A percentile compares a stretch with the other conserved stretches of the same genome.
Conservation (phyloP, 1,140 invertebrate species). For the Plectus sambesii region DNA sequence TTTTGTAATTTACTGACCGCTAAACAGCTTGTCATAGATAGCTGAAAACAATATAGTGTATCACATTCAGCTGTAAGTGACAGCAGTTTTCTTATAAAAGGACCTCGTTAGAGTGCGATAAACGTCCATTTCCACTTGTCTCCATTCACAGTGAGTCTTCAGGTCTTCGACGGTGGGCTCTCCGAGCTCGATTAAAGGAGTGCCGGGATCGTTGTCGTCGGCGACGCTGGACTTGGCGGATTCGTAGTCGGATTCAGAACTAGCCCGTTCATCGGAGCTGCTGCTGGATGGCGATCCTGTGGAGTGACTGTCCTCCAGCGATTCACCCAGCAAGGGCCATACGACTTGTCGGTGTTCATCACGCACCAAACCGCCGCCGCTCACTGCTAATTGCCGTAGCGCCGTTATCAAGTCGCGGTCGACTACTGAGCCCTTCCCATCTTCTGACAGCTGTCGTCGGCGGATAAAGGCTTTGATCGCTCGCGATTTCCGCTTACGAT, state of each 20-base stretch:
- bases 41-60: background rate
- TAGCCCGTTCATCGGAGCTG: constrained; percentile 8
- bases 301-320: constrained; percentile 18
- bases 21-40: no score
- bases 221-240: constrained; percentile 31
- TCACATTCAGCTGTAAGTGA: no score
- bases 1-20: no score
- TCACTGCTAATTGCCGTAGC: constrained; percentile 47
- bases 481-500: no score
- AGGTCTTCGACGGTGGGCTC: constrained; percentile 52
- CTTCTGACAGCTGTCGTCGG: no score
- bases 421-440: no score
- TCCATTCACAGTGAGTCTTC: constrained; percentile 68
- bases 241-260: constrained; percentile 35
- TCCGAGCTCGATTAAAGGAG: constrained; percentile 10
- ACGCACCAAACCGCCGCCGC: constrained; percentile 49
- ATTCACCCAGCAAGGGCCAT: constrained; percentile 63
- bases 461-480: no score
- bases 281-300: background rate
- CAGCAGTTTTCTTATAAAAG: background rate
- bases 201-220: constrained; percentile 15
- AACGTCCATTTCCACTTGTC: constrained; percentile 83
- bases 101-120: constrained; percentile 55
- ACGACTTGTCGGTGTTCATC: constrained; percentile 67
- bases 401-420: no score